Evolutionary conservation across 2,113 vertebrate genomes (phyloP).

Genomic region (Hippolais icterina): DNA sequence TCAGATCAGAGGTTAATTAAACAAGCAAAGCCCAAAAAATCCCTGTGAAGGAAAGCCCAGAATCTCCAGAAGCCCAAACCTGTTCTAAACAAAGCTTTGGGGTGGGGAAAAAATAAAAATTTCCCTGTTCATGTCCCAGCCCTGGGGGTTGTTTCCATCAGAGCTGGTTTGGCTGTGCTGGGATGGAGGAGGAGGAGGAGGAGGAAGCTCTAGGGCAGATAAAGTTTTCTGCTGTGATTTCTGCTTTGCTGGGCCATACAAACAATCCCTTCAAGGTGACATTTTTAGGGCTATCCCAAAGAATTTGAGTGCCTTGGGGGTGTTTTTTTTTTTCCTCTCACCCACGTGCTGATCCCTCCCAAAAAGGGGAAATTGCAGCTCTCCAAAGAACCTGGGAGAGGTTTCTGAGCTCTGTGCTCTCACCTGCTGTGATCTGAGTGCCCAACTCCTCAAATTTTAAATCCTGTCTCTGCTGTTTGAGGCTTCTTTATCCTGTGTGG

Average conservation of each 20-base stretch:
- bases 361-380: not conserved
- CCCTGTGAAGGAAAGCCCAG: not conserved
- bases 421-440: not conserved
- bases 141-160: not conserved
- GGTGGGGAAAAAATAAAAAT: rapidly evolving
- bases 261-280: not conserved
- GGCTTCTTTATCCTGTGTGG: not conserved
- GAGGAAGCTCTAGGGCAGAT: not conserved
- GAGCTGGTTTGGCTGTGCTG: not conserved
- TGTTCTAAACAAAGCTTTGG: not conserved
- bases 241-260: not conserved
- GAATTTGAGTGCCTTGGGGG: not conserved
- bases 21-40: not conserved
- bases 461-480: not conserved
- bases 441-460: not conserved
- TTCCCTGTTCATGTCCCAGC: not conserved
- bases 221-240: not conserved
- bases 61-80: not conserved
- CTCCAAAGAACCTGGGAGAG: not conserved
- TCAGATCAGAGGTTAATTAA: conserved; percentile 14
- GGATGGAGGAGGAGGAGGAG: not conserved
- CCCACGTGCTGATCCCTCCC: not conserved
- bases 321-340: not conserved
- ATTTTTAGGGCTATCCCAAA: not conserved
- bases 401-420: not conserved